Conservation (phyloP, 2,113 vertebrate genomes). For the Serilophus lunatus region DNA sequence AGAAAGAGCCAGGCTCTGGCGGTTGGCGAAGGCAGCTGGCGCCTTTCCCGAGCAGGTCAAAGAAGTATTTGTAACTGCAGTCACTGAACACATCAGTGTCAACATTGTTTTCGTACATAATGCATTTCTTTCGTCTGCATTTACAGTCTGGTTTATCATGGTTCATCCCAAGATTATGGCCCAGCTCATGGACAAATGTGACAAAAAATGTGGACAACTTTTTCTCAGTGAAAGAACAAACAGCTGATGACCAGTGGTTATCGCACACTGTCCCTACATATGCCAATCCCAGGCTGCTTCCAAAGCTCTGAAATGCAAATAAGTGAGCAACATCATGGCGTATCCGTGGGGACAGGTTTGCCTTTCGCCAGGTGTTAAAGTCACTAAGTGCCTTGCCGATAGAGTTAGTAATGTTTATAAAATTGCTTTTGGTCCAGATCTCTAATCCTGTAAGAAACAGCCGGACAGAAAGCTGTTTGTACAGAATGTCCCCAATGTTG, state of each 20-base stretch:
- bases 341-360: background rate
- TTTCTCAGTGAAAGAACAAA: background rate
- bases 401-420: background rate
- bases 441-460: conserved; percentile 51
- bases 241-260: background rate
- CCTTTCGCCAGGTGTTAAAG: conserved; percentile 31
- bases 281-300: conserved; percentile 6
- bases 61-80: conserved; percentile 62
- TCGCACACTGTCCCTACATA: background rate
- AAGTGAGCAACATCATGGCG: conserved; percentile 43
- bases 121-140: conserved; percentile 26
- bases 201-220: background rate
- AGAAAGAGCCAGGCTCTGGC: background rate
- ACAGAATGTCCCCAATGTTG: background rate
- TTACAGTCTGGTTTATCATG: background rate
- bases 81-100: conserved; percentile 42
- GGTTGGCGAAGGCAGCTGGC: background rate
- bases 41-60: rapidly evolving
- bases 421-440: conserved; percentile 63
- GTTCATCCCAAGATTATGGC: conserved; percentile 60
- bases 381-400: rapidly evolving
- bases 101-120: background rate
- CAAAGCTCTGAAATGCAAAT: conserved; percentile 26
- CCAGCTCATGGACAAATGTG: conserved; percentile 59
- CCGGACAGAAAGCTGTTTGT: background rate